phyloP scores from a whole-genome alignment of 2,797 vertebrate species.

The Clarias platycephalus region DNA sequence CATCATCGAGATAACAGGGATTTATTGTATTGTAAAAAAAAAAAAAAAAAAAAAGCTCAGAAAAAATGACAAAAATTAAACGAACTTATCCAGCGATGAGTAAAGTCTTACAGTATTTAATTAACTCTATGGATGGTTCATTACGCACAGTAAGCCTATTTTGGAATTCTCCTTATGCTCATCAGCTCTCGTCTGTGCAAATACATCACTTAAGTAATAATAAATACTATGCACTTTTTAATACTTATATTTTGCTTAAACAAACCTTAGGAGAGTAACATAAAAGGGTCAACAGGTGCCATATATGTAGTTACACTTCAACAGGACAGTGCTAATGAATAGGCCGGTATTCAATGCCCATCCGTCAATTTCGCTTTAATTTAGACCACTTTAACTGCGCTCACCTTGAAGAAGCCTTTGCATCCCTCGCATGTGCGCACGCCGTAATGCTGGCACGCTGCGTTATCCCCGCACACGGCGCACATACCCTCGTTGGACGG shows the following conservation, averaged over 20 bases:
- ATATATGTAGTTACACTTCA: neutral
- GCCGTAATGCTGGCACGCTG: conserved; percentile 96
- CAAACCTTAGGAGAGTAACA: neutral
- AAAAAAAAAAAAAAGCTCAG: neutral
- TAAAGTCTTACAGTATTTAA: neutral
- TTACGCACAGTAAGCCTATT: neutral
- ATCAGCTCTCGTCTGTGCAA: neutral
- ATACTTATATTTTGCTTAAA: neutral
- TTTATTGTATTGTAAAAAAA: neutral
- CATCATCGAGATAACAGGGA: neutral
- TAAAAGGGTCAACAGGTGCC: conserved; percentile 5
- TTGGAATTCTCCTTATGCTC: neutral
- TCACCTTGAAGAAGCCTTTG: conserved; percentile 98
- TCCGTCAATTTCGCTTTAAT: neutral
- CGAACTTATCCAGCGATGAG: neutral
- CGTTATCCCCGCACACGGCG: conserved; percentile 97
- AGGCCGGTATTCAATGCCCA: neutral
- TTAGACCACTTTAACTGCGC: neutral
- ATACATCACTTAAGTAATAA: neutral
- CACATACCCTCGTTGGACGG: conserved; percentile 97
- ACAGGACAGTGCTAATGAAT: neutral
- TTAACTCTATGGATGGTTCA: neutral
- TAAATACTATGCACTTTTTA: neutral
- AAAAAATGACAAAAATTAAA: neutral
- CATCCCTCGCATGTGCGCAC: conserved; percentile 97